Evolutionary conservation across 2,797 vertebrate species (phyloP), one percentile per base, ranked within the genome.

Genomic region (Pachyuromys duprasi): DNA sequence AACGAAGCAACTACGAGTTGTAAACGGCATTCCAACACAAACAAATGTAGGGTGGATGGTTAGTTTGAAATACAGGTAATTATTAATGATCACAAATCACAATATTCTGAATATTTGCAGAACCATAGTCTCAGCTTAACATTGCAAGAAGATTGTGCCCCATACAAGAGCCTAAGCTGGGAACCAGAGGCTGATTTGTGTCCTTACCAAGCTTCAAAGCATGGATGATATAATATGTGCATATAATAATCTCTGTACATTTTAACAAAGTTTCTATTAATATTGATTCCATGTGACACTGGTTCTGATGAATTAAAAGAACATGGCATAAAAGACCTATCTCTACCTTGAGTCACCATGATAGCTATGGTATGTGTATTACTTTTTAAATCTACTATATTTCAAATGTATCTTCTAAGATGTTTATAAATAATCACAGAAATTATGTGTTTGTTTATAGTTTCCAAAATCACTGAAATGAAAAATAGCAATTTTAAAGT

Each of bases 41-140:
- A 99, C 99, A 96, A 99, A 99, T 33, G 99, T 99, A 65, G 99
- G 99, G 98, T 99, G 99, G 99, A 99, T 99, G 99, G 99, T 99
- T 98, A 99, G 99, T 99, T 99, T 99, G 97, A 98, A 98, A 75
- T 98, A 99, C 98, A 99, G 98, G 99, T 99, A 98, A 99, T 18
- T 98, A 97, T 97, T 75, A 57, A 62, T 45, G 69, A 17, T 79
- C 20, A 86, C 20, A 91, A 69, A 83, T 91, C 9, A 53, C 9
- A n/a, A 5, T 65, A 45, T 74, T 57, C 31, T 62, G n/a, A 62
- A 69, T 72, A 79, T 83, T 90, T 91, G 76, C 45, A 74, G 63
- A 90, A 15, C 13, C 31, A 53, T 42, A 95, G 96, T 95, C 31
- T 20, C 81, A 87, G 4, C 14, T 75, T 94, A 90, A 69, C 57